phyloP scores from a whole-genome alignment of 2,113 vertebrate genomes.

The Callocephalon fimbriatum region DNA sequence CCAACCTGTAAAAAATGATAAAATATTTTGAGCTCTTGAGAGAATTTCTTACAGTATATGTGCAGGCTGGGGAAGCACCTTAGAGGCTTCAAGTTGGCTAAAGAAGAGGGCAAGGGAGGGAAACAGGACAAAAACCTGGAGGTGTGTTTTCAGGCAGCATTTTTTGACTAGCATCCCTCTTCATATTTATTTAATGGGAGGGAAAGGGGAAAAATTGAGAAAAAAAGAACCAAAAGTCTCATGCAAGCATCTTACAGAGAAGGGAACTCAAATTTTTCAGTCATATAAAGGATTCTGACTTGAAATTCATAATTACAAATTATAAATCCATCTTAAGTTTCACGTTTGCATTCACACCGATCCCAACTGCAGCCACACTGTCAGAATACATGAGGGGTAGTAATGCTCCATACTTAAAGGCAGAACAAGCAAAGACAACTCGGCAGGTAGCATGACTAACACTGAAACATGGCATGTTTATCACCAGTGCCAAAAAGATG shows the following conservation, averaged over 20 bases:
- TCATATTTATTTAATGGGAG: neutral
- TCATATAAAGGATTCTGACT: neutral
- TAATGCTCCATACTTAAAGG: neutral
- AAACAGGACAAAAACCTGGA: neutral
- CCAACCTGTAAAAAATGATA: neutral
- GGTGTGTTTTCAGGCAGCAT: neutral
- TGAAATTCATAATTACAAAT: neutral
- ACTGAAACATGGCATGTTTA: neutral
- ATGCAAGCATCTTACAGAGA: neutral
- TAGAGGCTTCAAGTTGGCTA: neutral
- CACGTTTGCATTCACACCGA: neutral
- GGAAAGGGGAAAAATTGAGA: neutral
- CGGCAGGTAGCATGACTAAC: neutral
- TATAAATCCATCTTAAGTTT: neutral
- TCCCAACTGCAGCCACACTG: neutral
- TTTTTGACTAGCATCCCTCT: neutral
- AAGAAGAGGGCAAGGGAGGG: neutral
- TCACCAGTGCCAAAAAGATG: rapidly evolving
- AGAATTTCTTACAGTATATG: neutral
- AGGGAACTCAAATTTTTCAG: neutral
- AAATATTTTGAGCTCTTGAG: neutral
- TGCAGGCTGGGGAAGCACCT: neutral
- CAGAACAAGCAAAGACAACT: neutral
- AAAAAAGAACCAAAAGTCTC: neutral
- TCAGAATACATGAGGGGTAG: rapidly evolving